Evolutionary conservation across 2,113 vertebrate species (phyloP), one percentile per base, ranked within the genome.

Genomic region (Turnix velox): DNA sequence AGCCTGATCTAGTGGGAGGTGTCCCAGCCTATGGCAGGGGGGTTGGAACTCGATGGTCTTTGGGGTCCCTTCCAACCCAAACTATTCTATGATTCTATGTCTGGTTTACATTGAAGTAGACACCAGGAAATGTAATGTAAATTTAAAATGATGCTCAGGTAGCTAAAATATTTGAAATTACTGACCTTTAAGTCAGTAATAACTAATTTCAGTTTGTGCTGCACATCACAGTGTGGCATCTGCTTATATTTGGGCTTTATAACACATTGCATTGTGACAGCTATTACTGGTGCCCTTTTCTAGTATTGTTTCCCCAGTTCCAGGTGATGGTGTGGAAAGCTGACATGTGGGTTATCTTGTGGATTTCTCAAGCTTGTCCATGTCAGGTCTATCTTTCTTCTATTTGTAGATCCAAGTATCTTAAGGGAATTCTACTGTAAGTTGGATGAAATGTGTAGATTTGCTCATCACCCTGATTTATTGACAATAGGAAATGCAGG

Each of bases 361-460:
- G 35, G 35, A 35, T 69, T 43, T 31, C 78, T 49, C 24, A 30
- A 12, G 40, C 9, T 72, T n/a, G 18, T 52, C 76, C 8, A 27
- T 35, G 59, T 65, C 9, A 31, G 1, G 28, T 69, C 46, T 73
- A 7, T 39, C 23, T 77, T 77, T 73, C 23, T 68, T n/a, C 10
- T 37, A 1, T 24, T 5, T 40, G n/a, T 68, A 59, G 48, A 55
- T 63, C 24, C 49, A 43, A 30, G 7, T 43, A n/a, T 52, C n/a
- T 35, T 76, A 18, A 0, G 0, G 28, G 16, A 51, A 30, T 80
- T 65, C 27, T 54, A 8, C 31, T 25, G 1, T 37, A 83, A 49
- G 6, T 59, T 87, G 57, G 27, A 33, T 75, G 35, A 63, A 62
- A 9, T 33, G 14, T 31, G 4, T 76, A 19, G 17, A 17, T 74